Percentiles rank a stretch among this genome's conserved stretches.
Conservation (phyloP, 2,888 invertebrate species). For the Agriopis marginaria region DNA sequence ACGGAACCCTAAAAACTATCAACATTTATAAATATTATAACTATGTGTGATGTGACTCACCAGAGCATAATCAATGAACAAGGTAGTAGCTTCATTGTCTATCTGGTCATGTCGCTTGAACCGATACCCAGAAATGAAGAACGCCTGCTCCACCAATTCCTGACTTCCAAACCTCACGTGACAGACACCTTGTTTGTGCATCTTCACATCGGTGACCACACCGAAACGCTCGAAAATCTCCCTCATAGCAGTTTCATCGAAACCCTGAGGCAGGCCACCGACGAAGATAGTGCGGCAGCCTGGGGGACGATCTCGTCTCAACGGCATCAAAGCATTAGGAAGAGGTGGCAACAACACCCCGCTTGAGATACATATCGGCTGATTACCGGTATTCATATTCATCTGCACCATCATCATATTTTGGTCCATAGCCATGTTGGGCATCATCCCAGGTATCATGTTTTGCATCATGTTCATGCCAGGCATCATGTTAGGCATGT, state of each 20-base stretch:
- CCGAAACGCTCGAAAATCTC: constrained; percentile 94
- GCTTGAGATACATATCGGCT: constrained; percentile 86
- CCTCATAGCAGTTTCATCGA: constrained; percentile 92
- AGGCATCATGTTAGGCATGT: constrained; percentile 55
- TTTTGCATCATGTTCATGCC: constrained; percentile 57
- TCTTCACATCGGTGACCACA: constrained; percentile 77
- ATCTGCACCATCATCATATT: constrained; percentile 75
- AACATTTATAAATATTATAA: too few species aligned
- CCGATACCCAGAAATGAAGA: constrained; percentile 92
- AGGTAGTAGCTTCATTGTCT: constrained; percentile 89
- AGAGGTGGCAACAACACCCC: constrained; percentile 95
- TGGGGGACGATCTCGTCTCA: constrained; percentile 33
- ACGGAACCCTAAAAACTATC: too few species aligned
- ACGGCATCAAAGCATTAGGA: constrained; percentile 86
- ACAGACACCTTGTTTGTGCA: constrained; percentile 96
- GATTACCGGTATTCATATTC: constrained; percentile 51
- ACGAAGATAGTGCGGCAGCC: constrained; percentile 97
- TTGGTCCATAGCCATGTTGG: constrained; percentile 84
- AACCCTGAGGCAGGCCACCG: constrained; percentile 95
- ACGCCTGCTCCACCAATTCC: constrained; percentile 93
- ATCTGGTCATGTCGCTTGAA: constrained; percentile 90
- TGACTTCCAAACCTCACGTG: constrained; percentile 95
- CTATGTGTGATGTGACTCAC: constrained; percentile 55
- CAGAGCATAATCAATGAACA: constrained; percentile 96
- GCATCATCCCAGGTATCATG: constrained; percentile 68